A percentile compares a stretch with the other conserved stretches of the same genome.
Conservation (phyloP, 2,113 vertebrate genomes). For the Erythrolamprus reginae region DNA sequence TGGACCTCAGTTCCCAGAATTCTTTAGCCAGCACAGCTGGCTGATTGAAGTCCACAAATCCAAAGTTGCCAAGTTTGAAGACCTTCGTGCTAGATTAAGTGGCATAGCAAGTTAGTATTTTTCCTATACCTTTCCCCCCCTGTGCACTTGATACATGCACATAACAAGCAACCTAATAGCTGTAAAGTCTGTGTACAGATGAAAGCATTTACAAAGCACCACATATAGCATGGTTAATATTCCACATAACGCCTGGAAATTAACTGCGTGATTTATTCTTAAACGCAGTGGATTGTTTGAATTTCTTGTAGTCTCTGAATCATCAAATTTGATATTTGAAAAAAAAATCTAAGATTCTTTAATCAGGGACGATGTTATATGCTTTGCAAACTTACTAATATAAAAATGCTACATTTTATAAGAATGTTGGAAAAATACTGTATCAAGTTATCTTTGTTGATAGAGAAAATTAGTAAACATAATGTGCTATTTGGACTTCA, state of each 20-base stretch:
- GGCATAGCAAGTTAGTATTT: too few relatives aligned
- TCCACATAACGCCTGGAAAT: neutral
- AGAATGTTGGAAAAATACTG: neutral
- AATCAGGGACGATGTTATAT: neutral
- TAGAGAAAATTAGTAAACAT: neutral
- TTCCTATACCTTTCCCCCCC: neutral
- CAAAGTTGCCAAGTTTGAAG: too few relatives aligned
- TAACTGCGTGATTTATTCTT: neutral
- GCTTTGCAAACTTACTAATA: neutral
- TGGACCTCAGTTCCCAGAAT: too few relatives aligned
- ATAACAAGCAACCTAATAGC: neutral
- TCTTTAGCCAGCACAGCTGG: too few relatives aligned
- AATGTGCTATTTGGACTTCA: neutral
- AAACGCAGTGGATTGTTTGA: neutral
- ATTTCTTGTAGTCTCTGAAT: neutral
- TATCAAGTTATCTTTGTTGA: neutral
- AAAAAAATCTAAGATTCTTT: neutral
- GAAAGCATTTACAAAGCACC: neutral
- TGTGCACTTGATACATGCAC: neutral
- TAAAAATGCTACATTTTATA: neutral
- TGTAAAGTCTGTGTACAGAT: neutral
- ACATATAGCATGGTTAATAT: neutral
- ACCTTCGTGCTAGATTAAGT: neutral
- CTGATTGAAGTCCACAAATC: too few relatives aligned
- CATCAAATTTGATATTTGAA: neutral